These are phyloP conservation scores for Amphipyra tragopoginis DNA, from an alignment of 2,888 invertebrate species.

Conservation along the genomic window DNA sequence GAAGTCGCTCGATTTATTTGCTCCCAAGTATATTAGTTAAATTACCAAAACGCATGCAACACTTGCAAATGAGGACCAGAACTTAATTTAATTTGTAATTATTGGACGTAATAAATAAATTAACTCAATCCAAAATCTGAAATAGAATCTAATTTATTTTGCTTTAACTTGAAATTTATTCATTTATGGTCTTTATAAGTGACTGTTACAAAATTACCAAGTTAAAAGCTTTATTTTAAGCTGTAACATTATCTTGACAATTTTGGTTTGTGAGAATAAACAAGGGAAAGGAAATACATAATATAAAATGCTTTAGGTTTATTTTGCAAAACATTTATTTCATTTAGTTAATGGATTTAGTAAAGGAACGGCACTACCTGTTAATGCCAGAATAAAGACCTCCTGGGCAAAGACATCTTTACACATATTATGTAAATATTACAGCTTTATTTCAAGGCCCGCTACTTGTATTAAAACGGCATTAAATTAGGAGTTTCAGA, in stretches of 20 bases:
- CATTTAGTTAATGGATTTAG: conserved; percentile 1
- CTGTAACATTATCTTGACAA: conserved; percentile 7
- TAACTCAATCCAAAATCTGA: conserved; percentile 15
- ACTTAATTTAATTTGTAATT: neutral
- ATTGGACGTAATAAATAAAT: neutral
- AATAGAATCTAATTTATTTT: neutral
- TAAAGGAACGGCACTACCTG: neutral
- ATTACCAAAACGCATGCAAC: too few species aligned
- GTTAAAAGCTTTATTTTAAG: conserved; percentile 10
- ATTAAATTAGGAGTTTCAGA: conserved; percentile 54
- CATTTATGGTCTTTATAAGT: conserved; percentile 16
- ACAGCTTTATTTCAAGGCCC: conserved; percentile 40
- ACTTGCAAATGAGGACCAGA: neutral
- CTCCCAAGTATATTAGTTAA: too few species aligned
- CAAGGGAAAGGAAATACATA: neutral
- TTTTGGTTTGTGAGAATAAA: conserved; percentile 2
- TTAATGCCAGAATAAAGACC: conserved; percentile 3
- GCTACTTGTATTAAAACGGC: conserved; percentile 42
- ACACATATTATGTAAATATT: conserved; percentile 43
- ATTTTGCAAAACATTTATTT: conserved; percentile 1
- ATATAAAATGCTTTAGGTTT: conserved; percentile 3
- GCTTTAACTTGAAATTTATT: conserved; percentile 10
- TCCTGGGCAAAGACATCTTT: conserved; percentile 8
- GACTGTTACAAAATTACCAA: conserved; percentile 11
- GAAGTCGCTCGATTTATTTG: too few species aligned